Base-by-base conservation (phyloP, 1,140 invertebrate genomes). In the Drosophila albomicans region DNA sequence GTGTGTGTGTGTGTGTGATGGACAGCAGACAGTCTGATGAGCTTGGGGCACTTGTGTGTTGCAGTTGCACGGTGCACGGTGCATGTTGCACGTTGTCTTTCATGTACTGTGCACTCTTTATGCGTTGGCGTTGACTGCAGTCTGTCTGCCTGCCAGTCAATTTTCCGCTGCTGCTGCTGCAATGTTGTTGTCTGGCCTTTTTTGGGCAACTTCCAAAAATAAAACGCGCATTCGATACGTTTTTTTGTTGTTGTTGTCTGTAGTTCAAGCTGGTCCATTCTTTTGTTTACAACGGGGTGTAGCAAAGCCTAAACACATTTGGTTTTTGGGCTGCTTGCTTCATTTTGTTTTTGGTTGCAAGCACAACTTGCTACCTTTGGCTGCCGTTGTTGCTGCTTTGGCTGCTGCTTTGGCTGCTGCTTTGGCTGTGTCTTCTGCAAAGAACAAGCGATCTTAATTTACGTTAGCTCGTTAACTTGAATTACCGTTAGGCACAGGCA, bases 361-460 rank as follows among this genome's bases (percentile, higher is more conserved):
- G 51, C 13, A 30, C 5, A 52, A 52, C 51, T 52, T 52, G 51
- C 51, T 52, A 52, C 51, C 51, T 52, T 52, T 52, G 51, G 63
- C 43, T 72, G 54, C 32, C 46, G 41, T 7, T 65, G 62, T 32
- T 46, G 64, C 64, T 68, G 38, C 43, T 41, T 56, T 25, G 35
- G 64, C 49, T 68, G 38, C 45, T 68, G 35, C 30, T 41, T 43
- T 25, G 25, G 64, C 49, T 68, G 38, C 45, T 51, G 58, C 56
- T 59, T 25, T 25, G 20, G 66, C 72, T 64, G 75, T 46, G 41
- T 68, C 46, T 48, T 66, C 70, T 72, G 28, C 56, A 56, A 66
- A 75, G 84, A 88, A 89, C 81, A 89, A 89, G 85, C 86, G 85
- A 89, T 89, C 85, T 89, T 88, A 88, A 88, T 88, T 88, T 88